Evolutionary conservation across 2,113 vertebrate species (phyloP).

Genomic region (Brachyistius frenatus): DNA sequence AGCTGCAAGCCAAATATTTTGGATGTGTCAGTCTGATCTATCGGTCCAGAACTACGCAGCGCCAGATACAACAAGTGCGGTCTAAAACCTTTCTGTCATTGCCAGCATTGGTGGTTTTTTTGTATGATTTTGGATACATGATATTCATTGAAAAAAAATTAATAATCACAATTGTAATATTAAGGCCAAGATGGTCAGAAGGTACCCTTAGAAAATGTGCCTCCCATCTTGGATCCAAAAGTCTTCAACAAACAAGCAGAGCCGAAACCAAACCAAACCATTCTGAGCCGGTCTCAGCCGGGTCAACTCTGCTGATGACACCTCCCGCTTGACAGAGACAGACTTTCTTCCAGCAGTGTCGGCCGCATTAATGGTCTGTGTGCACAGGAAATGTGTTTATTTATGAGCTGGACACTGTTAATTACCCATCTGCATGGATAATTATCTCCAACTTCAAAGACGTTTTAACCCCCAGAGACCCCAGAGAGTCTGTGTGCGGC

Average conservation of each 20-base stretch:
- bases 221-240: background rate
- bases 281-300: background rate
- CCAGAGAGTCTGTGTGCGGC: background rate
- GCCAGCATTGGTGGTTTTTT: no score
- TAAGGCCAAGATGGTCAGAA: no score
- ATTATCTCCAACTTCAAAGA: conserved; percentile 60
- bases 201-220: background rate
- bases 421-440: conserved; percentile 46
- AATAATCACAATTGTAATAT: no score
- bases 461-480: conserved; percentile 39
- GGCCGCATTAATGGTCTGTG: conserved; percentile 18
- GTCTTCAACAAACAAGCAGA: background rate
- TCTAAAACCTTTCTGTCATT: no score
- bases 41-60: no score
- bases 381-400: conserved; percentile 43
- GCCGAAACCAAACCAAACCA: background rate
- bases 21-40: no score
- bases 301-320: background rate
- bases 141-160: no score
- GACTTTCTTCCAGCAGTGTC: background rate
- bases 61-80: no score
- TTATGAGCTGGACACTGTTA: conserved; percentile 65
- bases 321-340: background rate
- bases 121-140: no score
- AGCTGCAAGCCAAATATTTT: no score